phyloP scores from a whole-genome alignment of 64 coral and sea anemone species.

The Montipora foliosa region DNA sequence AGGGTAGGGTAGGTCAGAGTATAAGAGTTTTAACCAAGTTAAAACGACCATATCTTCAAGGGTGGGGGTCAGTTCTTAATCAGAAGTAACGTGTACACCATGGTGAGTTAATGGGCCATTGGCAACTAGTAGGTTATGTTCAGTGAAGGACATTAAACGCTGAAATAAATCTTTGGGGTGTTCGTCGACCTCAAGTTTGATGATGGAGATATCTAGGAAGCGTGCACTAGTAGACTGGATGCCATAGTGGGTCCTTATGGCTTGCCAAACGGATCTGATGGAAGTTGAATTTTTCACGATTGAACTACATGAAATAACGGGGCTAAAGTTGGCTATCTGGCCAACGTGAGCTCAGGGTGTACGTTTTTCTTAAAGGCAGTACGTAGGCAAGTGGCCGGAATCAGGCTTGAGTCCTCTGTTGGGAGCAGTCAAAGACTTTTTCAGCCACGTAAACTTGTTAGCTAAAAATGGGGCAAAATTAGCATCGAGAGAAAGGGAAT shows the following conservation, averaged over 20 bases:
- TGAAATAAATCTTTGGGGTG: constrained; percentile 10
- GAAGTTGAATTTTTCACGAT: constrained; percentile 19
- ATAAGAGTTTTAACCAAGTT: background rate
- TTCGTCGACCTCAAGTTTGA: background rate
- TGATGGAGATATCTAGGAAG: background rate
- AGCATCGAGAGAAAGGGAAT: background rate
- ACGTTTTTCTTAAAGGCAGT: background rate
- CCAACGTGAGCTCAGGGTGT: constrained; percentile 2
- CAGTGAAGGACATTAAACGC: constrained; percentile 4
- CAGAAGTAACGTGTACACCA: background rate
- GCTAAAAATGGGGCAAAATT: constrained; percentile 16
- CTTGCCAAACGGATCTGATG: constrained; percentile 13
- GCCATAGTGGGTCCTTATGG: background rate
- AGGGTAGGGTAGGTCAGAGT: too few species aligned
- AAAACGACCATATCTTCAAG: constrained; percentile 39
- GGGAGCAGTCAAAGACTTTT: background rate
- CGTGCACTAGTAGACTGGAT: background rate
- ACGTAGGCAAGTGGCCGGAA: background rate
- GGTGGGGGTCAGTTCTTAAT: background rate
- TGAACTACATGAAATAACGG: background rate
- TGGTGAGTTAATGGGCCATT: constrained; percentile 4
- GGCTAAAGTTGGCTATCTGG: too few species aligned
- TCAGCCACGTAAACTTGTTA: background rate
- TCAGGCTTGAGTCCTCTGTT: background rate
- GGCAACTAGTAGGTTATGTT: constrained; percentile 6